A percentile compares a stretch with the other conserved stretches of the same genome.
Evolutionary conservation across 2,797 vertebrate genomes (phyloP).

Genomic region (Danio kyathit): DNA sequence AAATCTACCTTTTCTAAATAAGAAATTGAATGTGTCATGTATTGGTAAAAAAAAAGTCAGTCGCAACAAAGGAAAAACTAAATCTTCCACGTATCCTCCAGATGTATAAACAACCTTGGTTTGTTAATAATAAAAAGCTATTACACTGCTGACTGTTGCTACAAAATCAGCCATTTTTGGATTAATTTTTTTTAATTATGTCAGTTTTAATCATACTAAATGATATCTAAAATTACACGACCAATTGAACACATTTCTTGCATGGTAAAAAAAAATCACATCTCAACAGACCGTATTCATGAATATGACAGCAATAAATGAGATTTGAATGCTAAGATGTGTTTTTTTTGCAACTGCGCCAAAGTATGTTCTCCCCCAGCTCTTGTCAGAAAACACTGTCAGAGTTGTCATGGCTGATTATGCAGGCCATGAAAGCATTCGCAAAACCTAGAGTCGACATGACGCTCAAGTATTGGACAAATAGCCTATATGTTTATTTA

Average conservation of each 20-base stretch:
- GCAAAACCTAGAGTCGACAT: conserved; percentile 41
- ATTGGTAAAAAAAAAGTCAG: too few relatives aligned
- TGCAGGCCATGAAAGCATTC: conserved; percentile 44
- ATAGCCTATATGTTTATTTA: conserved; percentile 61
- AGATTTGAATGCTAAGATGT: conserved; percentile 6
- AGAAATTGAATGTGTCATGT: too few relatives aligned
- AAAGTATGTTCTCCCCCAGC: conserved; percentile 43
- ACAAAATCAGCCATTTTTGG: background rate
- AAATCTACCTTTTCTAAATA: too few relatives aligned
- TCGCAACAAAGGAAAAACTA: background rate
- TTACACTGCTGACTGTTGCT: background rate
- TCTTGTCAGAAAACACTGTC: conserved; percentile 52
- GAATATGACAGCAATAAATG: conserved; percentile 37
- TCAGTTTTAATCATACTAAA: background rate
- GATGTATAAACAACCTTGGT: background rate
- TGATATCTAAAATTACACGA: conserved; percentile 13
- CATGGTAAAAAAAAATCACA: conserved; percentile 32
- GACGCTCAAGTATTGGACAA: conserved; percentile 49
- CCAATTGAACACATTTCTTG: conserved; percentile 1
- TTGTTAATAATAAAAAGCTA: background rate
- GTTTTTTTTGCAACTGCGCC: conserved; percentile 45
- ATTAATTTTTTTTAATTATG: background rate
- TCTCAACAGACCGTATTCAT: conserved; percentile 16
- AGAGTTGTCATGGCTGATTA: conserved; percentile 57
- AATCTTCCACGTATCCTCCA: background rate